A percentile compares a stretch with the other conserved stretches of the same genome.
phyloP scores from a whole-genome alignment of 2,797 vertebrate genomes.

The Lagorchestes hirsutus region DNA sequence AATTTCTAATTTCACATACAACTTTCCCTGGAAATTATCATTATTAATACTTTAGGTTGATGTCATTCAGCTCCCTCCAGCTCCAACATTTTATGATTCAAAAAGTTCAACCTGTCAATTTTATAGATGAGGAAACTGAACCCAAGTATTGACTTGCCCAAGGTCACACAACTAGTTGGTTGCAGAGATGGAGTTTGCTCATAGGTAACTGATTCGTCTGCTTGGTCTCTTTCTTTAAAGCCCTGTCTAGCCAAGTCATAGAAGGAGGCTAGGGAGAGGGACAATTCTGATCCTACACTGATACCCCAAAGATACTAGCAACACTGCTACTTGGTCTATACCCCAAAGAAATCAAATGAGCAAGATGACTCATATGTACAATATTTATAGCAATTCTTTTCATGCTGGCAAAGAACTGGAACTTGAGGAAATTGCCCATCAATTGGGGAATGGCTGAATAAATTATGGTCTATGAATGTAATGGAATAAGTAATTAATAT shows the following conservation, averaged over 20 bases:
- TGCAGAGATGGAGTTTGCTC: background rate
- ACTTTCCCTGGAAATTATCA: background rate
- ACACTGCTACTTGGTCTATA: background rate
- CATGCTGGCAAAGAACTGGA: background rate
- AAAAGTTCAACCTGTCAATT: background rate
- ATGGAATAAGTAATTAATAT: background rate
- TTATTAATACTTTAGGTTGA: background rate
- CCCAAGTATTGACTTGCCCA: background rate
- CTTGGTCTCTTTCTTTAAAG: background rate
- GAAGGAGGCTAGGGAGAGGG: background rate
- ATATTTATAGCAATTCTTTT: background rate
- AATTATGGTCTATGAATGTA: background rate
- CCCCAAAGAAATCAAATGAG: background rate
- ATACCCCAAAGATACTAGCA: background rate
- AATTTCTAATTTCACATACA: background rate
- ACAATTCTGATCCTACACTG: background rate
- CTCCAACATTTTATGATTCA: conserved; percentile 1
- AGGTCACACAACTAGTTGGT: background rate
- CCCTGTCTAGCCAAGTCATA: background rate
- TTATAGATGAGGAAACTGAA: background rate
- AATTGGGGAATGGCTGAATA: background rate
- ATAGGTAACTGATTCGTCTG: background rate
- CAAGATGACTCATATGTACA: background rate
- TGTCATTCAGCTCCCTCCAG: background rate
- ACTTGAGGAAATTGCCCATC: background rate